A percentile compares a stretch with the other conserved stretches of the same genome.
phyloP scores from a whole-genome alignment of 2,113 vertebrate species.

The Vulpes ferrilata region DNA sequence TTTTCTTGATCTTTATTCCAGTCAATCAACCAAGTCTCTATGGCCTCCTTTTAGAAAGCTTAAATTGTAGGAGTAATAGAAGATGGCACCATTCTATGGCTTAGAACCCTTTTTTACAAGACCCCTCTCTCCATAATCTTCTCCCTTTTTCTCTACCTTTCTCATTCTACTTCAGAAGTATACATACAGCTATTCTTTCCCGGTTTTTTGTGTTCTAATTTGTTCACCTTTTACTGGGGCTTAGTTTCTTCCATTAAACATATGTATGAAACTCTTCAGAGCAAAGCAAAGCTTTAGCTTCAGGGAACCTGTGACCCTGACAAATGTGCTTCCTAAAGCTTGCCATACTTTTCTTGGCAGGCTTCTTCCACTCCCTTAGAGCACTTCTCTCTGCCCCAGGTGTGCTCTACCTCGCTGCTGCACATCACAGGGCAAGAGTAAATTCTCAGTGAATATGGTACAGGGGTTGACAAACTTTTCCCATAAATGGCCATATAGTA shows the following conservation, averaged over 20 bases:
- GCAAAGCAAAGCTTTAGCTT: neutral
- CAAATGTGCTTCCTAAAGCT: neutral
- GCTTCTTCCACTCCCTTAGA: neutral
- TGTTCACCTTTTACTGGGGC: neutral
- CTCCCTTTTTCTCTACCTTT: neutral
- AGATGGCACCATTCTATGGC: neutral
- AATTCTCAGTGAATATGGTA: neutral
- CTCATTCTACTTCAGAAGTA: neutral
- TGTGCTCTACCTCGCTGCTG: neutral
- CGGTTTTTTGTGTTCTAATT: neutral
- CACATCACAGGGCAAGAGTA: neutral
- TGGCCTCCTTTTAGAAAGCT: neutral
- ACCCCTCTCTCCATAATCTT: neutral
- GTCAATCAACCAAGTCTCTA: neutral
- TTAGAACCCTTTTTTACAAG: neutral
- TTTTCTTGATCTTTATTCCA: neutral
- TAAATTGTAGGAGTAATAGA: neutral
- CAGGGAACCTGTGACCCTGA: neutral
- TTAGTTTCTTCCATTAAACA: neutral
- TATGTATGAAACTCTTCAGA: neutral
- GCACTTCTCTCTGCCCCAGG: neutral
- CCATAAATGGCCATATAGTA: neutral
- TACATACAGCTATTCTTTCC: neutral
- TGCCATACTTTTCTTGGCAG: neutral
- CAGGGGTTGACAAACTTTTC: neutral